phyloP scores from a whole-genome alignment of 2,113 vertebrate genomes.

The Gavia stellata region DNA sequence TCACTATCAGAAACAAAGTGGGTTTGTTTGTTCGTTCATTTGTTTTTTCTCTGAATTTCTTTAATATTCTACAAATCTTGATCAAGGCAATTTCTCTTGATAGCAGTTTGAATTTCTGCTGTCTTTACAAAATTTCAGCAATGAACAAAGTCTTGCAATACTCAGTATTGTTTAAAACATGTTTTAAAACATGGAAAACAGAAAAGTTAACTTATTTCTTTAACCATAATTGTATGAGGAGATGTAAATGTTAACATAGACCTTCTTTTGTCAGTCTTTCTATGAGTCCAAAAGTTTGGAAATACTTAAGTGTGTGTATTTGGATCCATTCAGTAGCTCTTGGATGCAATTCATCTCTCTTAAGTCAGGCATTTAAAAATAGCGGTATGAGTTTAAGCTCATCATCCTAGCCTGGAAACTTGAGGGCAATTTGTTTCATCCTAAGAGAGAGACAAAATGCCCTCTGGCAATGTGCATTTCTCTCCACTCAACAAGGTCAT shows the following conservation, averaged over 20 bases:
- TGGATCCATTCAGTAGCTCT: neutral
- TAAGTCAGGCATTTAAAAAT: neutral
- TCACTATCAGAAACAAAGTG: neutral
- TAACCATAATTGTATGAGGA: neutral
- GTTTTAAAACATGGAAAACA: neutral
- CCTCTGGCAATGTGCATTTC: neutral
- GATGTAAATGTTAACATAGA: neutral
- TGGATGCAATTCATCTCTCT: neutral
- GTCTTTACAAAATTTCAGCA: neutral
- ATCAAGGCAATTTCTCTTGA: neutral
- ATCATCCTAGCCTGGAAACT: neutral
- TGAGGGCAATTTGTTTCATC: neutral
- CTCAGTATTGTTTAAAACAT: neutral
- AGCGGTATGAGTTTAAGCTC: neutral
- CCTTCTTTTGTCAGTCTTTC: neutral
- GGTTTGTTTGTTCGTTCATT: neutral
- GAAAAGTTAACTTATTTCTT: neutral
- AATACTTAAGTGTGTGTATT: neutral
- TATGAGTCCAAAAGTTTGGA: neutral
- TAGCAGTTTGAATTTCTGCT: neutral
- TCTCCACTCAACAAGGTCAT: neutral
- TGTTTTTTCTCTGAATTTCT: neutral
- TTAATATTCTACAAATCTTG: neutral
- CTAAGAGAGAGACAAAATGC: neutral
- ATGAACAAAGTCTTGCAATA: neutral